These are phyloP conservation scores for Chrysotoxum bicinctum DNA, from an alignment of 2,888 invertebrate species.

Conservation along the genomic window DNA sequence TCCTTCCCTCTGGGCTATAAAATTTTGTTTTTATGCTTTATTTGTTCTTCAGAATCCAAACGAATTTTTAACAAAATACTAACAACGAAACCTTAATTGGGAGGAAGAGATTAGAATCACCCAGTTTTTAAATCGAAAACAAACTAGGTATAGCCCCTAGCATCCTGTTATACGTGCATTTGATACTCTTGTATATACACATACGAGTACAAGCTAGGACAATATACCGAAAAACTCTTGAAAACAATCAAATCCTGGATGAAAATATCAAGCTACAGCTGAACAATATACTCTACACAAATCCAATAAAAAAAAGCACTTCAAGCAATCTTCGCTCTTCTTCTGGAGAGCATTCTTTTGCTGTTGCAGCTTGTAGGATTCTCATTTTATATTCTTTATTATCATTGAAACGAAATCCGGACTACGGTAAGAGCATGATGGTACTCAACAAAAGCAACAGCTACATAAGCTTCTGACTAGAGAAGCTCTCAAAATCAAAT, in stretches of 20 bases:
- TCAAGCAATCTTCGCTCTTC: conserved; percentile 31
- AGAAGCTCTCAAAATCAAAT: conserved; percentile 59
- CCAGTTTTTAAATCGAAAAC: conserved; percentile 8
- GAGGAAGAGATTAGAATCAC: background rate
- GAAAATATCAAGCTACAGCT: conserved; percentile 22
- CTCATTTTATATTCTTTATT: conserved; percentile 27
- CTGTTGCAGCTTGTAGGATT: background rate
- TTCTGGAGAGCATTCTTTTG: conserved; percentile 34
- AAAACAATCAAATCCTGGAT: conserved; percentile 48
- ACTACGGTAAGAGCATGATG: conserved; percentile 40
- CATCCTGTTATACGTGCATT: background rate
- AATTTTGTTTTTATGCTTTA: conserved; percentile 1
- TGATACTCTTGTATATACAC: background rate
- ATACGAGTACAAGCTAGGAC: background rate
- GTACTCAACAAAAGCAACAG: conserved; percentile 52
- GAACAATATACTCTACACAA: conserved; percentile 4
- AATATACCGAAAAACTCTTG: conserved; percentile 10
- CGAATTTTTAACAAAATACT: background rate
- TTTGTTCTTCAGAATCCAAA: background rate
- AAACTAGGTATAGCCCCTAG: background rate
- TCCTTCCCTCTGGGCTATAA: background rate
- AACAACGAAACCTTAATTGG: background rate
- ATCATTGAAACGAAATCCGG: conserved; percentile 52
- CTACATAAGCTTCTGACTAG: conserved; percentile 20
- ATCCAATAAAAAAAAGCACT: conserved; percentile 49